Evolutionary conservation across 1,140 invertebrate genomes (phyloP).

Genomic region (Ceratosolen solmsi): DNA sequence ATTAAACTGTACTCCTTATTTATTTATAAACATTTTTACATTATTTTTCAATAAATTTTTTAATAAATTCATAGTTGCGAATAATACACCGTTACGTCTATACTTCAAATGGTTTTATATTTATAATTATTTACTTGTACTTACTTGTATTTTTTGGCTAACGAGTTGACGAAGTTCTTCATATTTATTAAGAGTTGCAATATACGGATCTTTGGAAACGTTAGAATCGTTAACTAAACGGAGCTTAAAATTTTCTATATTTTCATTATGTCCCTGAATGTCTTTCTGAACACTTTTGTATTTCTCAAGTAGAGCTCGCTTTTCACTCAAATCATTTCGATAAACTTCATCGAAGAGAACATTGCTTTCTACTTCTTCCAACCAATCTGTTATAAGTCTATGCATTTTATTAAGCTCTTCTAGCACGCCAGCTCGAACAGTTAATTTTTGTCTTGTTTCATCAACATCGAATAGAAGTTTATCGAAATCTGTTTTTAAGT

Average conservation of each 20-base stretch:
- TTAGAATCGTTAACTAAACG: slow-evolving; percentile 79
- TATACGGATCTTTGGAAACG: slow-evolving; percentile 80
- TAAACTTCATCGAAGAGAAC: slow-evolving; percentile 81
- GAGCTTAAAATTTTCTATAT: slow-evolving; percentile 81
- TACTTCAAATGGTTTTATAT: no score
- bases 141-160: slow-evolving; percentile 77
- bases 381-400: slow-evolving; percentile 85
- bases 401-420: slow-evolving; percentile 89
- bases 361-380: slow-evolving; percentile 89
- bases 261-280: slow-evolving; percentile 83
- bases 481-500: slow-evolving; percentile 90
- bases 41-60: slow-evolving; percentile 22
- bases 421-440: slow-evolving; percentile 81
- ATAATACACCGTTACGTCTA: no score
- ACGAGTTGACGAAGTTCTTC: slow-evolving; percentile 80
- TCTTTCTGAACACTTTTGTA: slow-evolving; percentile 85
- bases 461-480: slow-evolving; percentile 86
- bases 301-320: slow-evolving; percentile 89
- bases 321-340: slow-evolving; percentile 90
- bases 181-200: slow-evolving; percentile 81
- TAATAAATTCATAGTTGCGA: no score
- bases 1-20: no score
- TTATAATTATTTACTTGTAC: slow-evolving; percentile 53
- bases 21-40: not conserved
- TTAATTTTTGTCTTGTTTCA: slow-evolving; percentile 82